Evolutionary conservation across 2,888 invertebrate genomes (phyloP), one percentile per base, ranked within the genome.

Genomic region (Cryptosula pallasiana): DNA sequence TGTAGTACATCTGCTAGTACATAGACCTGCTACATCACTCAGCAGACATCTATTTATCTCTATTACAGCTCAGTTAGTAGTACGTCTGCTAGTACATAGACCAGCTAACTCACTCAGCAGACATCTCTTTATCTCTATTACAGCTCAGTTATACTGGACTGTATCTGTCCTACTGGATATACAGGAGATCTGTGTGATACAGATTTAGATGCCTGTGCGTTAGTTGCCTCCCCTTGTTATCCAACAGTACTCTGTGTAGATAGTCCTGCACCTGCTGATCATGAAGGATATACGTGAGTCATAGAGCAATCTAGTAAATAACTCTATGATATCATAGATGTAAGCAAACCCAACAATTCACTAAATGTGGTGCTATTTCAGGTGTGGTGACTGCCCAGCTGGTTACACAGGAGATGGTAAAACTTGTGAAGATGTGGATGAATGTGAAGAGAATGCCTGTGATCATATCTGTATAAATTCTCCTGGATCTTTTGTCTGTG

Each of bases 381-480:
- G 63, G 32, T 63, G 63, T 63, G 63, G 63, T 25, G 63, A 63
- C 32, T 63, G 63, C 32, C 63, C 63, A 63, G 32, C 63, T 63
- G 63, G 63, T 2, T 63, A 63, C 63, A 63, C 63, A 32, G 63
- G 63, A 63, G 63, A 63, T 63, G 63, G 63, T 29, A 32, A 29
- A 32, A 63, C 63, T 9, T 63, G 63, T n/a, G 32, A 27, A 32
- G 63, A 63, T 63, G 32, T 63, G 13, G 63, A 63, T 63, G 29
- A 27, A 27, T 63, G 29, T 63, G 63, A 32, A 5, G 63, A 5
- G 13, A 32, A 5, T n/a, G 32, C 29, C 2, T 32, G 32, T 63
- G 63, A 34, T 63, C 5, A 32, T n/a, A 63, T 55, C 55, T 55
- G 55, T 55, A 55, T 55, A 20, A 55, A 55, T 25, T 55, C 55